These are phyloP conservation scores for Meta bourneti DNA, from an alignment of 2,888 invertebrate species.

Conservation along the genomic window DNA sequence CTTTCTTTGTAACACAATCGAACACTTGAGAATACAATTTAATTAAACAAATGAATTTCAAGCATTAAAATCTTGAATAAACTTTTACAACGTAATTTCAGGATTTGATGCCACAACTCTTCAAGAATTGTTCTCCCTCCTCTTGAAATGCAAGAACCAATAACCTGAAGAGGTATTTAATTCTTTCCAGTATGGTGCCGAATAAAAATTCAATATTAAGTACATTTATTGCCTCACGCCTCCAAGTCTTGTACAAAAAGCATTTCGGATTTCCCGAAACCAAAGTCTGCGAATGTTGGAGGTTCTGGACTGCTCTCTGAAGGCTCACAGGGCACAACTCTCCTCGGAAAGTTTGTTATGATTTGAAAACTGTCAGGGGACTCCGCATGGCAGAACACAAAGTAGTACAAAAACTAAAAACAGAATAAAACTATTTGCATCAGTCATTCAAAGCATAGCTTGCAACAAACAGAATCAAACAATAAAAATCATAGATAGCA, in stretches of 20 bases:
- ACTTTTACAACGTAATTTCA: slow-evolving; percentile 13
- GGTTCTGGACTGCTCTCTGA: slow-evolving; percentile 80
- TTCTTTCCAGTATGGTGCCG: no score
- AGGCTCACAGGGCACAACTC: slow-evolving; percentile 87
- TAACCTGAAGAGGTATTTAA: not conserved
- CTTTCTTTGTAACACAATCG: slow-evolving; percentile 2
- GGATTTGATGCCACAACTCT: not conserved
- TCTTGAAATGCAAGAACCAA: not conserved
- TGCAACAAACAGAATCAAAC: not conserved
- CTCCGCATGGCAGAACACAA: slow-evolving; percentile 95
- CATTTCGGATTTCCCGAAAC: slow-evolving; percentile 93
- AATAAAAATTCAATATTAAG: not conserved
- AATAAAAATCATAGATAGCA: not conserved
- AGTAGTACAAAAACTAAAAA: slow-evolving; percentile 93
- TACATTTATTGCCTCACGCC: slow-evolving; percentile 82
- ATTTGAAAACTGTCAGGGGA: slow-evolving; percentile 97
- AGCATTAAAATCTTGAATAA: not conserved
- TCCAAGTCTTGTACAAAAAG: slow-evolving; percentile 96
- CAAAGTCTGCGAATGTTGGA: slow-evolving; percentile 87
- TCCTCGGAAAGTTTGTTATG: slow-evolving; percentile 96
- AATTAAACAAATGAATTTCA: not conserved
- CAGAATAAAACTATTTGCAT: slow-evolving; percentile 36
- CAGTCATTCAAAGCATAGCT: not conserved
- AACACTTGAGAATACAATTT: not conserved
- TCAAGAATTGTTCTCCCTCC: not conserved